phyloP scores from a whole-genome alignment of 2,888 invertebrate genomes.

The Ypsolopha scabrella region DNA sequence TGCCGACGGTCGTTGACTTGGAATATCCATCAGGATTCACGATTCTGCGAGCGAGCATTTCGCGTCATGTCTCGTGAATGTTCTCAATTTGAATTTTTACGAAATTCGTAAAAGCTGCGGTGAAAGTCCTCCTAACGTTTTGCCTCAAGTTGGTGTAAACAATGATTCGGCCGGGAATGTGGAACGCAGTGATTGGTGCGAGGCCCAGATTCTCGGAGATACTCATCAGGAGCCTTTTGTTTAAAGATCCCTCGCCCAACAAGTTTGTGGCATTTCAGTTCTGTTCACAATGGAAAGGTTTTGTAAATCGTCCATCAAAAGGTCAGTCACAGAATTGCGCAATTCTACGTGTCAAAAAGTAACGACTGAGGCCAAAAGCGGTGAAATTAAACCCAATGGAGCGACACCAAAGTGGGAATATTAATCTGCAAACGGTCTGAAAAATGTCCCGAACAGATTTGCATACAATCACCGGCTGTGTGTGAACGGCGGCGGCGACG shows the following conservation, averaged over 20 bases:
- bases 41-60: slow-evolving; percentile 14
- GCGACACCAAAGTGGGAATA: background rate
- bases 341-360: too few relatives aligned
- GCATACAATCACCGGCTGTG: slow-evolving; percentile 61
- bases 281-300: too few relatives aligned
- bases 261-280: background rate
- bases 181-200: slow-evolving; percentile 47
- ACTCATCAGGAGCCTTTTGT: slow-evolving; percentile 36
- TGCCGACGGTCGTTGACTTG: slow-evolving; percentile 33
- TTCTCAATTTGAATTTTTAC: background rate
- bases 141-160: background rate
- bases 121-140: background rate
- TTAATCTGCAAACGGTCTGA: slow-evolving; percentile 18
- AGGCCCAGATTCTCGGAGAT: slow-evolving; percentile 35
- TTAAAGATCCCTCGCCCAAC: slow-evolving; percentile 4
- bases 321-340: too few relatives aligned
- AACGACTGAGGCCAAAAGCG: background rate
- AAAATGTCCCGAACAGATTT: slow-evolving; percentile 49
- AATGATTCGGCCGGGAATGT: slow-evolving; percentile 25
- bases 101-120: background rate
- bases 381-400: background rate
- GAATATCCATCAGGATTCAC: too few relatives aligned
- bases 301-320: too few relatives aligned
- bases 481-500: slow-evolving; percentile 22
- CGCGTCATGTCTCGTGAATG: slow-evolving; percentile 9